Conservation (phyloP, 2,113 vertebrate genomes). For the Colossoma macropomum region DNA sequence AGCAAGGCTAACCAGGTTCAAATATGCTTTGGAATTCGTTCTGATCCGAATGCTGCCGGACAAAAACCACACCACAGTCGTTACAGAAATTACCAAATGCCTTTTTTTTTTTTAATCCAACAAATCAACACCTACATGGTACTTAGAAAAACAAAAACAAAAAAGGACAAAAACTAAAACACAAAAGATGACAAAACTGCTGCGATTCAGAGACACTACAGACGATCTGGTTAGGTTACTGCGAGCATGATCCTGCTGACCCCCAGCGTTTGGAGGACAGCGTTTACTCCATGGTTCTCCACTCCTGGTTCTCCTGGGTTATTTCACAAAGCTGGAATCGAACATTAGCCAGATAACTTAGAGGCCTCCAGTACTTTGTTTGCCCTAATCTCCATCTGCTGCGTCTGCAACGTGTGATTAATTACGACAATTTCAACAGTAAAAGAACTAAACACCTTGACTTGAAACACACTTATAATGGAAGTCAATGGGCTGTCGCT, state of each 20-base stretch:
- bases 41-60: not conserved
- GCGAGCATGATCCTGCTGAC: slow-evolving; percentile 14
- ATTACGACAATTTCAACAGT: too few relatives aligned
- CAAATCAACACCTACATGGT: slow-evolving; percentile 63
- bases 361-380: not conserved
- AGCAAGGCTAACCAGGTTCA: too few relatives aligned
- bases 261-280: slow-evolving; percentile 26
- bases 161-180: slow-evolving; percentile 50
- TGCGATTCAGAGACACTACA: not conserved
- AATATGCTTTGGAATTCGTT: not conserved
- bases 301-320: not conserved
- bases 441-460: too few relatives aligned
- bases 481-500: too few relatives aligned
- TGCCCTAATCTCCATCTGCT: not conserved
- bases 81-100: slow-evolving; percentile 72
- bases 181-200: slow-evolving; percentile 18
- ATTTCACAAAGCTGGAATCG: not conserved
- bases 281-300: not conserved
- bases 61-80: not conserved
- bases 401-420: too few relatives aligned
- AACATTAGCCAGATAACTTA: not conserved
- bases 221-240: not conserved
- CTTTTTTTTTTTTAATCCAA: slow-evolving; percentile 69
- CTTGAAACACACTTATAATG: too few relatives aligned
- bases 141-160: slow-evolving; percentile 58